phyloP scores from a whole-genome alignment of 2,888 invertebrate species.

The Embidobia sp. region DNA sequence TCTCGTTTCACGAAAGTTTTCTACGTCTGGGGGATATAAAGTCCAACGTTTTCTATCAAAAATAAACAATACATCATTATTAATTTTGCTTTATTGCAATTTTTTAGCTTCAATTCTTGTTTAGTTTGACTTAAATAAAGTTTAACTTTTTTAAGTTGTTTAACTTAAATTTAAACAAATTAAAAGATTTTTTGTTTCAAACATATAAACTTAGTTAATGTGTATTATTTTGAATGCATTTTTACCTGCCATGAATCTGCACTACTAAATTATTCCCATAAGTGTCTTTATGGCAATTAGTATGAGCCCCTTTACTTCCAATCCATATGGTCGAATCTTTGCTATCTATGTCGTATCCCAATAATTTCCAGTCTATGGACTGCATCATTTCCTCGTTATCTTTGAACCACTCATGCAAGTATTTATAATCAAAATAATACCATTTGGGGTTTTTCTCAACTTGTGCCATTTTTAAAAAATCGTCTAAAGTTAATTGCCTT shows the following conservation, averaged over 20 bases:
- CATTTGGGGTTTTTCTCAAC: conserved; percentile 83
- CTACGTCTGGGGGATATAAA: conserved; percentile 90
- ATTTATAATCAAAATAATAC: conserved; percentile 94
- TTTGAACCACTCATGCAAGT: conserved; percentile 87
- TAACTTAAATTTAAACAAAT: no score
- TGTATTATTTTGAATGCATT: not conserved
- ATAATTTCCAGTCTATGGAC: conserved; percentile 85
- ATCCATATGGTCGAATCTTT: conserved; percentile 93
- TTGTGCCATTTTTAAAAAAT: conserved; percentile 83
- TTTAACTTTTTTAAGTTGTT: not conserved
- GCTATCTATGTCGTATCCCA: conserved; percentile 88
- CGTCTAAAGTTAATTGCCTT: conserved; percentile 84
- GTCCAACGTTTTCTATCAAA: conserved; percentile 92
- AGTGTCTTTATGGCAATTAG: conserved; percentile 96
- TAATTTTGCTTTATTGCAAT: no score
- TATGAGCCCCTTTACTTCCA: conserved; percentile 92
- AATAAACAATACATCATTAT: not conserved
- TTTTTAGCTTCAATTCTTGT: no score
- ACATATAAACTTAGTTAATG: not conserved
- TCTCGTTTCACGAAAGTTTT: conserved; percentile 88
- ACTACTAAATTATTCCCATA: conserved; percentile 97
- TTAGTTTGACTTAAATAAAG: no score
- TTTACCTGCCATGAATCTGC: conserved; percentile 92
- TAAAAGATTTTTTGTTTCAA: not conserved
- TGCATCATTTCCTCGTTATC: conserved; percentile 83